Conservation (phyloP, 2,113 vertebrate species). For the Mandrillus leucophaeus region DNA sequence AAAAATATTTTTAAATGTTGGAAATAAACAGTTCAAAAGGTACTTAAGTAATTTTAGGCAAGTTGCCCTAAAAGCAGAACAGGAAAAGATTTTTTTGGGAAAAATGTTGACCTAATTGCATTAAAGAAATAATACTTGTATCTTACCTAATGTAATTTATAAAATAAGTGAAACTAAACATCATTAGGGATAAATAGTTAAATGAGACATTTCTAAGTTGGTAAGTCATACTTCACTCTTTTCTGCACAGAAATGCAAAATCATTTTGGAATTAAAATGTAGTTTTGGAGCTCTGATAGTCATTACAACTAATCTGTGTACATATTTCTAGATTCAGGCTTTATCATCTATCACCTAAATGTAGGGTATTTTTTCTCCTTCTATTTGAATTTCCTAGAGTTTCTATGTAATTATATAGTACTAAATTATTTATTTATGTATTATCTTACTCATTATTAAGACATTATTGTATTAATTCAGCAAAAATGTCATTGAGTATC, state of each 20-base stretch:
- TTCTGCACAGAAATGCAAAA: neutral
- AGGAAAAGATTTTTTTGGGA: neutral
- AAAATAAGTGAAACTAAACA: neutral
- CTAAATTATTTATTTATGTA: neutral
- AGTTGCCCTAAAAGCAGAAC: neutral
- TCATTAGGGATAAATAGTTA: neutral
- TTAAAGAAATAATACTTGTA: neutral
- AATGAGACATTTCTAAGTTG: neutral
- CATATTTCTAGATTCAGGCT: neutral
- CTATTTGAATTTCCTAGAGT: neutral
- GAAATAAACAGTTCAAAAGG: neutral
- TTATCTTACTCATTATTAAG: neutral
- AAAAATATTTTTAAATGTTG: neutral
- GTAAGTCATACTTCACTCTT: neutral
- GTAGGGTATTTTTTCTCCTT: neutral
- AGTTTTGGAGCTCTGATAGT: neutral
- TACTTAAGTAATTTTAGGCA: conserved; percentile 2
- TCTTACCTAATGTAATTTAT: neutral
- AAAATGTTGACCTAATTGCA: neutral
- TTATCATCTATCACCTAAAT: neutral
- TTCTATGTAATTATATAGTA: neutral
- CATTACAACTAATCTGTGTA: neutral
- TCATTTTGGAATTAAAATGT: neutral
- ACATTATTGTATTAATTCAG: neutral
- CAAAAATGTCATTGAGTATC: neutral